Base-by-base conservation (phyloP, 2,888 invertebrate species). In the Hermaeophaga mercurialis region DNA sequence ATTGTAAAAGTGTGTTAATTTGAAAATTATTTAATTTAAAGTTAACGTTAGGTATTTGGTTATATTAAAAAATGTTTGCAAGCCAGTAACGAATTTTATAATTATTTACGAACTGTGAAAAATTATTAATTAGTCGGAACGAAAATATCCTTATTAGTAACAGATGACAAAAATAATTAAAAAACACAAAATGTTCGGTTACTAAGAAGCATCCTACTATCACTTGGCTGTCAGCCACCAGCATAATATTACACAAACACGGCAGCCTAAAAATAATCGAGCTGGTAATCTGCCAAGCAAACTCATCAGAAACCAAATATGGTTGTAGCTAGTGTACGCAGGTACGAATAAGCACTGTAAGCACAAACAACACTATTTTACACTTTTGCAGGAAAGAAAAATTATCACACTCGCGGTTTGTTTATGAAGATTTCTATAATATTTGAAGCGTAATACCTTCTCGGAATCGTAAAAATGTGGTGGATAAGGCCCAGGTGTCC, bases 261-360 rank as follows among this genome's bases (percentile, higher is more conserved):
- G 50, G 38, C 8, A 59, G 75, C 80, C 80, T 79, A 78, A 73
- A 78, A 79, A 81, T 79, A 81, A 81, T 46, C 54, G 54, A 55
- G 34, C 61, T 72, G 73, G 74, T 69, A 1, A 12, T 3, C 14
- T 15, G 71, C 73, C 73, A 74, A 64, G 41, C 58, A 44, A 53
- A 53, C 59, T 62, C 45, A 59, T 28, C 60, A 60, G 68, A 63
- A 61, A 66, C 73, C 73, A 71, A 72, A 73, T 70, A 71, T 67
- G 73, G 72, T 57, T 54, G 46, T 61, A 64, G 47, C 46, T 38
- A 43, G 39, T 36, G 46, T 43, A 47, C 34, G 44, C 47, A 48
- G 53, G 47, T 58, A 33, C 28, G 11, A 19, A 47, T 24, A 46
- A 22, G 56, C 59, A 56, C 38, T 62, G 36, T 31, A 33, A 24